Evolutionary conservation across 2,113 vertebrate genomes (phyloP), one percentile per base, ranked within the genome.

Genomic region (Paradoxurus hermaphroditus): DNA sequence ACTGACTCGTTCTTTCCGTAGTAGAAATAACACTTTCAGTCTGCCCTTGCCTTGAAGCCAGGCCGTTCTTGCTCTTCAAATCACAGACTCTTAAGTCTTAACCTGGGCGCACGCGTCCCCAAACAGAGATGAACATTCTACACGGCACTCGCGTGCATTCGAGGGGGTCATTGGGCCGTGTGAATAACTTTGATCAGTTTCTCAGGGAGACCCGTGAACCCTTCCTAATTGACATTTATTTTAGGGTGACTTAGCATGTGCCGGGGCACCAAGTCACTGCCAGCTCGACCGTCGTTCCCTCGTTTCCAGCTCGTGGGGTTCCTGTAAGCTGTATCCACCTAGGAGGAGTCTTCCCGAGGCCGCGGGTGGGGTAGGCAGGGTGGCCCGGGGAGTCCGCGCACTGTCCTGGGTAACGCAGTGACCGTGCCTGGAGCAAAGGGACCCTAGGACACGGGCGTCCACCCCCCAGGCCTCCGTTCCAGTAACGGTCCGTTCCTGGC

Each of bases 361-460:
- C 1, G 4, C 56, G 34, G 25, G 27, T 67, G 34, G 7, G 7
- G 39, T 7, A 44, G 25, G n/a, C 49, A 19, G 11, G 29, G 34
- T 36, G 16, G 16, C n/a, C 2, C 0, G 15, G 79, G 59, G 65
- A 8, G 27, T 19, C 65, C 29, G 36, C 9, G 16, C 3, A 12
- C 92, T 36, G 39, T 2, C 7, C 39, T 15, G 1, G 19, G 39
- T 31, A 19, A 56, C 46, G 19, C 16, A 3, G 25, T 29, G 77
- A 65, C 84, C 25, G 39, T 15, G 16, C 31, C 0, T 6, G 34
- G 46, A 4, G 34, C 0, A 4, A 13, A 21, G 15, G 21, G 23
- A 23, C 15, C 46, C 23, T 0, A 18, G 63, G 68, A 51, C 29
- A 27, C 34, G 49, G 1, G 31, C 19, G 0, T 16, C 36, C 29